Percentiles rank a stretch among this genome's conserved stretches.
These are phyloP conservation scores for Melanotus villosus DNA, from an alignment of 2,888 invertebrate species.

Conservation along the genomic window DNA sequence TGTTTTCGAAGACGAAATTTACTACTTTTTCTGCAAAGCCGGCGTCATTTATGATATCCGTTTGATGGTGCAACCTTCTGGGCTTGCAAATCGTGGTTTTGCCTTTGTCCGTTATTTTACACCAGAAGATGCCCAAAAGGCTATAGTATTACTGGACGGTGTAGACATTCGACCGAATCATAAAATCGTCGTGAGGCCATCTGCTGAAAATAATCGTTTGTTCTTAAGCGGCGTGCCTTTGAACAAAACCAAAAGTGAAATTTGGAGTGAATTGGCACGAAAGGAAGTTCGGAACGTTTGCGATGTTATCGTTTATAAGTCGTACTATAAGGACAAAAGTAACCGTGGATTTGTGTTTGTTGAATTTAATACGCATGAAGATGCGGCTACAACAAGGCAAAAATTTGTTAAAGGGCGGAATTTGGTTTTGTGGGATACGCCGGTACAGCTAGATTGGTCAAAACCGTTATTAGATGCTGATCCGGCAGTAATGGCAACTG, in stretches of 20 bases:
- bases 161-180: conserved; percentile 76
- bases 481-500: conserved; percentile 77
- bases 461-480: conserved; percentile 82
- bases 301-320: conserved; percentile 77
- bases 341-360: conserved; percentile 88
- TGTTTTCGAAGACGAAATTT: conserved; percentile 83
- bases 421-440: conserved; percentile 76
- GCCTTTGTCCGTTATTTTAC: conserved; percentile 78
- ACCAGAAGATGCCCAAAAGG: conserved; percentile 73
- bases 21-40: conserved; percentile 77
- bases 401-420: conserved; percentile 65
- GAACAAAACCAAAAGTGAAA: conserved; percentile 71
- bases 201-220: conserved; percentile 57
- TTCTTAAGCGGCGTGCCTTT: conserved; percentile 60
- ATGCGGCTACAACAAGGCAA: conserved; percentile 79
- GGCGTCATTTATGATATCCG: conserved; percentile 83
- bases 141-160: conserved; percentile 77
- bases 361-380: conserved; percentile 82
- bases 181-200: conserved; percentile 78
- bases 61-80: conserved; percentile 87
- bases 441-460: conserved; percentile 87
- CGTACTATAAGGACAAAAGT: conserved; percentile 71
- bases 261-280: conserved; percentile 74
- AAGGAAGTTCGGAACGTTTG: conserved; percentile 60
- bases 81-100: conserved; percentile 81